Conservation (phyloP, 2,797 vertebrate genomes). For the Crocodylus rhombifer region DNA sequence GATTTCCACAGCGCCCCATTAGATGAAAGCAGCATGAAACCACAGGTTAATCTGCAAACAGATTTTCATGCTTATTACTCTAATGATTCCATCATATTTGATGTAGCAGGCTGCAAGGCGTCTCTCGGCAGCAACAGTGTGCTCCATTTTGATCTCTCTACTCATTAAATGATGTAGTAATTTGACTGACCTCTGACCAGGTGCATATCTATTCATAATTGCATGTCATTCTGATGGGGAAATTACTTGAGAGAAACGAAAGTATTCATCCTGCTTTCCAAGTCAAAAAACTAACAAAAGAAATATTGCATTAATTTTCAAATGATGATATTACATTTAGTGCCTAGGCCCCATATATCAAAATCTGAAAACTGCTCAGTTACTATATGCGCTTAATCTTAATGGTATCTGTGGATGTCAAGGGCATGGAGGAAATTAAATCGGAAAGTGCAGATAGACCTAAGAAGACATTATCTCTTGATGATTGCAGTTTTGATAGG, state of each 20-base stretch:
- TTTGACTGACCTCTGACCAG: slow-evolving; percentile 95
- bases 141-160: slow-evolving; percentile 89
- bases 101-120: slow-evolving; percentile 88
- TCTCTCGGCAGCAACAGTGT: slow-evolving; percentile 86
- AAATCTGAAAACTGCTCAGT: slow-evolving; percentile 92
- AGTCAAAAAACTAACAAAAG: slow-evolving; percentile 92
- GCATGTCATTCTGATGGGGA: slow-evolving; percentile 92
- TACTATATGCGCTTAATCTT: slow-evolving; percentile 99
- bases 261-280: slow-evolving; percentile 83
- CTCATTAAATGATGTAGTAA: slow-evolving; percentile 97
- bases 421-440: slow-evolving; percentile 99
- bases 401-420: slow-evolving; percentile 99
- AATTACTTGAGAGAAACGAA: slow-evolving; percentile 86
- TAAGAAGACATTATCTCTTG: slow-evolving; percentile 99
- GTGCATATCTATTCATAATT: slow-evolving; percentile 93
- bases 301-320: slow-evolving; percentile 99
- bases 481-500: slow-evolving; percentile 99
- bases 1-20: slow-evolving; percentile 86
- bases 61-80: slow-evolving; percentile 99
- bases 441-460: slow-evolving; percentile 99
- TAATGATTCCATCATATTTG: slow-evolving; percentile 98
- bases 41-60: slow-evolving; percentile 96
- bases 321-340: slow-evolving; percentile 99
- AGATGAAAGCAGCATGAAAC: slow-evolving; percentile 90
- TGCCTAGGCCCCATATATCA: slow-evolving; percentile 93